Conservation (phyloP, 2,797 vertebrate genomes). For the Sarcoramphus papa region DNA sequence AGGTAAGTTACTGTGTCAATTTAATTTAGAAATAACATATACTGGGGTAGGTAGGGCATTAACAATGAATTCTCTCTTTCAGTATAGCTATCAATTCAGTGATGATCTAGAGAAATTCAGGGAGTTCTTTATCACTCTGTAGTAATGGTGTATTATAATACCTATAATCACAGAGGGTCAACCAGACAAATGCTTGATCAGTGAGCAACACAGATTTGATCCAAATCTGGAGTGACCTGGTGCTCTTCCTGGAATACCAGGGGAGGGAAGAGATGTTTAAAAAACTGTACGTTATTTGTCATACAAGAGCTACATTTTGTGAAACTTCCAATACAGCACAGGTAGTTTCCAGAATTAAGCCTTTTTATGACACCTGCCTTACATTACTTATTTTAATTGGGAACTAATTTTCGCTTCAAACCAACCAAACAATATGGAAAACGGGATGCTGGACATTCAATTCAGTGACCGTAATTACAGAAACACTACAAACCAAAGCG, state of each 20-base stretch:
- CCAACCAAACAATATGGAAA: not conserved
- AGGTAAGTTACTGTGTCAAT: too few species aligned
- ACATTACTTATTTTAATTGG: not conserved
- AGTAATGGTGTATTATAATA: rapidly evolving
- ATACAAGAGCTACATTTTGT: not conserved
- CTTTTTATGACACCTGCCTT: not conserved
- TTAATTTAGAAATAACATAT: not conserved
- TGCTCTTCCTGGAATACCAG: not conserved
- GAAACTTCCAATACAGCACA: not conserved
- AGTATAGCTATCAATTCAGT: not conserved
- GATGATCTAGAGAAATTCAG: not conserved
- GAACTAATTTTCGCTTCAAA: not conserved
- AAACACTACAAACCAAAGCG: not conserved
- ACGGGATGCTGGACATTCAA: not conserved
- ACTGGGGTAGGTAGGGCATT: not conserved
- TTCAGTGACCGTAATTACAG: not conserved
- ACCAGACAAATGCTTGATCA: not conserved
- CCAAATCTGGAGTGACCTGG: not conserved
- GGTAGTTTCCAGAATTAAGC: not conserved
- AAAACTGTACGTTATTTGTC: not conserved
- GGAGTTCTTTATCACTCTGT: not conserved
- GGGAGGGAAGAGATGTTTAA: not conserved
- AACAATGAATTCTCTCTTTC: not conserved
- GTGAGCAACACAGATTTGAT: not conserved
- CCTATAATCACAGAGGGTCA: not conserved